phyloP scores from a whole-genome alignment of 2,888 invertebrate genomes.

The Abrostola tripartita region DNA sequence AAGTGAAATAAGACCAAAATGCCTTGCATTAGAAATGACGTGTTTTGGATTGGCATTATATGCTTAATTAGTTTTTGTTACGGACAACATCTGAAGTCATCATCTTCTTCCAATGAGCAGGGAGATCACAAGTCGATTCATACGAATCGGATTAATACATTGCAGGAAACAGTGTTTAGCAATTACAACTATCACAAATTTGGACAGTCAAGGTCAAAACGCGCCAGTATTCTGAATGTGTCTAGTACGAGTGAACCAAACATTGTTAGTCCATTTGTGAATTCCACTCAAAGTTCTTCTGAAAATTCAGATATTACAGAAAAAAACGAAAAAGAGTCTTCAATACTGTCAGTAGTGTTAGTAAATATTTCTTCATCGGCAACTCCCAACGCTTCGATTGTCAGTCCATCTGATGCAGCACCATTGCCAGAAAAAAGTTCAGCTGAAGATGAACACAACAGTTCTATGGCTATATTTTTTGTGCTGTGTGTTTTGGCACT shows the following conservation, averaged over 20 bases:
- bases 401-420: slow-evolving; percentile 92
- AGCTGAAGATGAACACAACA: slow-evolving; percentile 98
- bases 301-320: slow-evolving; percentile 75
- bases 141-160: slow-evolving; percentile 16
- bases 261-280: slow-evolving; percentile 54
- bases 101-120: slow-evolving; percentile 27
- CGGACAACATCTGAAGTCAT: slow-evolving; percentile 42
- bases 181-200: slow-evolving; percentile 39
- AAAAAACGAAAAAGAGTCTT: slow-evolving; percentile 73
- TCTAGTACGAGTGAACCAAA: slow-evolving; percentile 73
- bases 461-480: slow-evolving; percentile 99
- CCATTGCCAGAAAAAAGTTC: slow-evolving; percentile 95
- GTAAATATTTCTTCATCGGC: slow-evolving; percentile 75
- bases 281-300: slow-evolving; percentile 64
- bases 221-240: slow-evolving; percentile 65
- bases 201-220: slow-evolving; percentile 72
- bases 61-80: slow-evolving; percentile 49
- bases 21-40: slow-evolving; percentile 50
- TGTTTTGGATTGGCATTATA: slow-evolving; percentile 59
- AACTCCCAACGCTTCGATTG: slow-evolving; percentile 77
- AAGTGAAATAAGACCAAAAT: slow-evolving; percentile 25
- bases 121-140: slow-evolving; percentile 17
- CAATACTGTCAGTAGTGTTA: slow-evolving; percentile 70
- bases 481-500: slow-evolving; percentile 98
- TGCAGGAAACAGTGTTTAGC: slow-evolving; percentile 18